Evolutionary conservation across 2,797 vertebrate species (phyloP).

Genomic region (Falco columbarius): DNA sequence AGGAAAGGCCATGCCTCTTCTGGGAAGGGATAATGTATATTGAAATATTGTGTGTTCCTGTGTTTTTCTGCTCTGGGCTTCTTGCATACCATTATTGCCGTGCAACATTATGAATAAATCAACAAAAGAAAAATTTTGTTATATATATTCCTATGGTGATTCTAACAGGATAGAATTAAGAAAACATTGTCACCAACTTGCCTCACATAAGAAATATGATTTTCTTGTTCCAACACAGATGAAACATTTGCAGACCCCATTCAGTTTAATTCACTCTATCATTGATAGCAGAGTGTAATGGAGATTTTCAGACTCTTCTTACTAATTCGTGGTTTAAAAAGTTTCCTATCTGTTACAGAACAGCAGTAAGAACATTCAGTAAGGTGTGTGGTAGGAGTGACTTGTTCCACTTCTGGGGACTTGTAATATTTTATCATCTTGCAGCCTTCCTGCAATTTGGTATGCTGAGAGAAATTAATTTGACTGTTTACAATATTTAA

Average conservation of each 20-base stretch:
- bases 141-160: not conserved
- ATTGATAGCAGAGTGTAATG: not conserved
- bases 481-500: conserved; percentile 79
- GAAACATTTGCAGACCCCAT: conserved; percentile 13
- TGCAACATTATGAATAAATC: conserved; percentile 1
- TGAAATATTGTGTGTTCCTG: not conserved
- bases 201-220: not conserved
- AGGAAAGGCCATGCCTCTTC: not conserved
- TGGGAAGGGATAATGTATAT: not conserved
- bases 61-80: not conserved
- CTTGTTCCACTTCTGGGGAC: conserved; percentile 46
- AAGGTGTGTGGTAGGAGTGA: conserved; percentile 17
- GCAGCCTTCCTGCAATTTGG: conserved; percentile 47
- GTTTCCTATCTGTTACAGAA: conserved; percentile 43
- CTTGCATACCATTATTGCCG: not conserved
- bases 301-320: conserved; percentile 26
- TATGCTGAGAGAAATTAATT: conserved; percentile 74
- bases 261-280: conserved; percentile 28
- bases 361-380: not conserved
- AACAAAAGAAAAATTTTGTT: not conserved
- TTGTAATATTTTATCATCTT: conserved; percentile 63
- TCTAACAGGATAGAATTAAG: not conserved
- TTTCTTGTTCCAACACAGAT: conserved; percentile 19
- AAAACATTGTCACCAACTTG: not conserved
- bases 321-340: conserved; percentile 48